A percentile compares a stretch with the other conserved stretches of the same genome.
Conservation (phyloP, 2,113 vertebrate species). For the Hyla sarda region DNA sequence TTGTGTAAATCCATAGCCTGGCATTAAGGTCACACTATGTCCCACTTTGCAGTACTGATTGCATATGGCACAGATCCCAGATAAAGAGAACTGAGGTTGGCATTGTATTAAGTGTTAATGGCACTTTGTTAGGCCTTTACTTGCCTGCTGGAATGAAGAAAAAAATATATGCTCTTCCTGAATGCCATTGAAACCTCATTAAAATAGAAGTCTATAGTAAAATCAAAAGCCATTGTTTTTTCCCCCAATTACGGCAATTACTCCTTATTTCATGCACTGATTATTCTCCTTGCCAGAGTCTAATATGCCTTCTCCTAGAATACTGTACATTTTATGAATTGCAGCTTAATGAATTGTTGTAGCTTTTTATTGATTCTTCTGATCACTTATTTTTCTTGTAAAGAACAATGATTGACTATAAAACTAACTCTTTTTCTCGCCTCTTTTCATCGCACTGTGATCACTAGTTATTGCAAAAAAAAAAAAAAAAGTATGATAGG, state of each 20-base stretch:
- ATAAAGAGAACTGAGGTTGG: conserved; percentile 18
- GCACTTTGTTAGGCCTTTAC: conserved; percentile 14
- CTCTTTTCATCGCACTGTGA: not conserved
- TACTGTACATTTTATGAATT: not conserved
- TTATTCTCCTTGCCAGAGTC: conserved; percentile 19
- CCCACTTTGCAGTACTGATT: conserved; percentile 39
- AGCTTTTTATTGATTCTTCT: not conserved
- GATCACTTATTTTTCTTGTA: conserved; percentile 17
- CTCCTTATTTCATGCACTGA: conserved; percentile 45
- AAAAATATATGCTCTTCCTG: conserved; percentile 14
- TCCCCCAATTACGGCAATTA: conserved; percentile 36
- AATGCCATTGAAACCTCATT: conserved; percentile 20
- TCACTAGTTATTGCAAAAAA: conserved; percentile 5
- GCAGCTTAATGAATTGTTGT: not conserved
- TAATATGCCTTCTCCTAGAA: not conserved
- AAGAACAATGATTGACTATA: conserved; percentile 35
- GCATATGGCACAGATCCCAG: conserved; percentile 46
- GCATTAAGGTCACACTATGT: conserved; percentile 17
- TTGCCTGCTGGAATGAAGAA: not conserved
- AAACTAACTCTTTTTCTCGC: not conserved
- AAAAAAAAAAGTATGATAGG: conserved; percentile 11
- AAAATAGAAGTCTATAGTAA: conserved; percentile 34
- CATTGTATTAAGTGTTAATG: conserved; percentile 34
- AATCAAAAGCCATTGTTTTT: conserved; percentile 56
- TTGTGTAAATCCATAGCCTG: conserved; percentile 21